Conservation (phyloP, 1,140 invertebrate species). For the Drosophila dunni region DNA sequence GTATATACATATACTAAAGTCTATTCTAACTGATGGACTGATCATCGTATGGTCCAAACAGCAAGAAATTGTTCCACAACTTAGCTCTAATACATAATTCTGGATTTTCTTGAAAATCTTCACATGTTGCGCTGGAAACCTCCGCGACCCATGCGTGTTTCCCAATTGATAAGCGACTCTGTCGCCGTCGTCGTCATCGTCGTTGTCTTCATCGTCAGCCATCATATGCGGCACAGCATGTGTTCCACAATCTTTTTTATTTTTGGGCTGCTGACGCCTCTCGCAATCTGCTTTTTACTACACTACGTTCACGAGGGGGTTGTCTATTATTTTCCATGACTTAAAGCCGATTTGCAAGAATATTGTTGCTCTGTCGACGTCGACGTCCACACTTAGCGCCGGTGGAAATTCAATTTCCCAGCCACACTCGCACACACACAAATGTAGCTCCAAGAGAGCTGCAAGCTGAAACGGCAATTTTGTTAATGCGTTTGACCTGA, state of each 20-base stretch:
- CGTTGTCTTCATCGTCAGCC: constrained; percentile 44
- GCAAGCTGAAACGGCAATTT: constrained; percentile 79
- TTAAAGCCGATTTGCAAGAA: constrained; percentile 84
- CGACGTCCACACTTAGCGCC: constrained; percentile 56
- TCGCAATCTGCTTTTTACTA: constrained; percentile 82
- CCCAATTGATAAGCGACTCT: constrained; percentile 63
- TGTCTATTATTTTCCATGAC: constrained; percentile 84
- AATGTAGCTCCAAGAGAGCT: constrained; percentile 9
- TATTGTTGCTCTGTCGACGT: constrained; percentile 65
- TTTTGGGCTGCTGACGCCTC: constrained; percentile 62
- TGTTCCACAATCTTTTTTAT: constrained; percentile 78
- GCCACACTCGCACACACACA: constrained; percentile 34
- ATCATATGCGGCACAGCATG: constrained; percentile 82
- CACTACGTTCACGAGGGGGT: constrained; percentile 49
- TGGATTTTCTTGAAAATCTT: neutral
- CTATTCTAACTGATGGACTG: too few relatives aligned
- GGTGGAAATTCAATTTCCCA: constrained; percentile 79
- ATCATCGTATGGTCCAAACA: too few relatives aligned
- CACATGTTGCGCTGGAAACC: constrained; percentile 62
- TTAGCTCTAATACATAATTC: too few relatives aligned
- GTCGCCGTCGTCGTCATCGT: constrained; percentile 5
- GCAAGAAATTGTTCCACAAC: too few relatives aligned
- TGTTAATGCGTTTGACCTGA: constrained; percentile 80
- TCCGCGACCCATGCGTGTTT: constrained; percentile 56
- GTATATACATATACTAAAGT: too few relatives aligned